Base-by-base conservation (phyloP, 2,888 invertebrate species). In the Acanthopleura granulata region DNA sequence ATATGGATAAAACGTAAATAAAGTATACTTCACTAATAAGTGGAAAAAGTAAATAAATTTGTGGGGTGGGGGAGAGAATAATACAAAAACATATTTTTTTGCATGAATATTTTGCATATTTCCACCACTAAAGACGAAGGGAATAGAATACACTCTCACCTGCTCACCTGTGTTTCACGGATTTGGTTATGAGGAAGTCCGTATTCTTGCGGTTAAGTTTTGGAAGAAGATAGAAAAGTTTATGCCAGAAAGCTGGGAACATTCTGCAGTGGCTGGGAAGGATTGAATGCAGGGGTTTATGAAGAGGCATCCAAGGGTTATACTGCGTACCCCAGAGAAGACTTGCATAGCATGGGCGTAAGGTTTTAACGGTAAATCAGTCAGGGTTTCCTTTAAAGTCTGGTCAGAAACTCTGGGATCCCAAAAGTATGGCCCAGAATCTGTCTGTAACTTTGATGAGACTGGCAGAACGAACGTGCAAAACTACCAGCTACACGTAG, bases 381-480 rank as follows among this genome's bases (percentile, higher is more conserved):
- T 51, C 18, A 18, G 14, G 51, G 14, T 18, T 51, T 51, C 18
- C 51, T 51, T 51, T 51, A 18, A 51, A 51, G 14, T 51, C 51
- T 51, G 51, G 51, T 51, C 51, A 51, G 51, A 51, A 51, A 51
- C 51, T n/a, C n/a, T n/a, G n/a, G n/a, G n/a, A n/a, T n/a, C 51
- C 51, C 14, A 51, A 51, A 51, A 15, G 51, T 62, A 15, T 62
- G 66, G 22, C 12, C 27, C 66, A 22, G 66, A 62, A 25, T 22
- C 22, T 62, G n/a, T 15, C 22, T 62, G 12, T 25, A 62, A 62
- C n/a, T 18, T 62, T 12, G 66, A 62, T 22, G 66, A 62, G 22
- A 62, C 66, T 62, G 66, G 66, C 66, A 62, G 12, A 18, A 62
- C 66, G 14, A 18, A 15, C 15, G 12, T 18, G 12, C 66, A 18